Evolutionary conservation across 1,140 invertebrate species (phyloP).

Genomic region (Centruroides sculpturatus): DNA sequence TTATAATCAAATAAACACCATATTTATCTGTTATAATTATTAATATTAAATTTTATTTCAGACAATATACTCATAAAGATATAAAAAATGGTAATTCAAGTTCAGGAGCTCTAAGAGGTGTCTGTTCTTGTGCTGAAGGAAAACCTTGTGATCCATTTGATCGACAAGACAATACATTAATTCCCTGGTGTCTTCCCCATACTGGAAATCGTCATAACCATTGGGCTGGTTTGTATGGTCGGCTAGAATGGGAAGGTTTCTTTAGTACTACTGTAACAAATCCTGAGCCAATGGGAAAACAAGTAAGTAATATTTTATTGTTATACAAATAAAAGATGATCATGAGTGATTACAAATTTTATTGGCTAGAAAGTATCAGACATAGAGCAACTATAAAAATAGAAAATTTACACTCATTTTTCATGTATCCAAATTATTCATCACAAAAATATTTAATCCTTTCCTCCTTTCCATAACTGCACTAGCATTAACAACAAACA

Average conservation of each 20-base stretch:
- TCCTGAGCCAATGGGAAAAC: slow-evolving; percentile 82
- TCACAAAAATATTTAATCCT: no score
- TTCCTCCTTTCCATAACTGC: no score
- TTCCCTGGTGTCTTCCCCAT: slow-evolving; percentile 82
- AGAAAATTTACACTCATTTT: no score
- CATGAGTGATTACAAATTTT: no score
- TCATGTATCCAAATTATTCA: no score
- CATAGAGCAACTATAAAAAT: not conserved
- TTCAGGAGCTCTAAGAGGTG: slow-evolving; percentile 49
- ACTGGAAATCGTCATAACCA: slow-evolving; percentile 73
- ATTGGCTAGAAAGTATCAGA: no score
- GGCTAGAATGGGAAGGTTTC: slow-evolving; percentile 69
- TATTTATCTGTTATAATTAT: no score
- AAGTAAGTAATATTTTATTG: slow-evolving; percentile 33
- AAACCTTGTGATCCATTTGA: slow-evolving; percentile 51
- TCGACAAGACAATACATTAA: slow-evolving; percentile 66
- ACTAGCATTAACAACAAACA: no score
- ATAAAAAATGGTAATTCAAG: slow-evolving; percentile 45
- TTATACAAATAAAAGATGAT: no score
- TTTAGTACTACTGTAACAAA: slow-evolving; percentile 65
- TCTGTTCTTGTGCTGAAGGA: slow-evolving; percentile 57
- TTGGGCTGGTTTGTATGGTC: slow-evolving; percentile 61
- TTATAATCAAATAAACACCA: no score
- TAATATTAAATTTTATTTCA: slow-evolving; percentile 19
- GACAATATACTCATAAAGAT: slow-evolving; percentile 53